Evolutionary conservation across 2,797 vertebrate genomes (phyloP).

Genomic region (Emys orbicularis): DNA sequence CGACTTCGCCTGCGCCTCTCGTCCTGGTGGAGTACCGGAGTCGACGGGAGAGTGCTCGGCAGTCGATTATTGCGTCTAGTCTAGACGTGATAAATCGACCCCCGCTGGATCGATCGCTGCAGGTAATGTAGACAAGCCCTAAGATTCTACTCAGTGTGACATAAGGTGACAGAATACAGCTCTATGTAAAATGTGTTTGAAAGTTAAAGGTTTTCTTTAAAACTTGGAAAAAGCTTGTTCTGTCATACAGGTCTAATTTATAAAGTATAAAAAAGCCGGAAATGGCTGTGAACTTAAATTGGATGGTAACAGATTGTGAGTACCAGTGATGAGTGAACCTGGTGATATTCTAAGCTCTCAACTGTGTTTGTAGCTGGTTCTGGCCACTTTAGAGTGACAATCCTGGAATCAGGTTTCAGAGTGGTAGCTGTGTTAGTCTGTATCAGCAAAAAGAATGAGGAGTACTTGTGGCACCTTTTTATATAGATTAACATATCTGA

Average conservation of each 20-base stretch:
- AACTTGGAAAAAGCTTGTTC: neutral
- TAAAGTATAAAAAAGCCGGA: neutral
- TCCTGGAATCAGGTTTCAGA: neutral
- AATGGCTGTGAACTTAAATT: neutral
- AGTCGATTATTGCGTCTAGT: too few relatives aligned
- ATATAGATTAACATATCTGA: neutral
- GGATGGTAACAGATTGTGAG: neutral
- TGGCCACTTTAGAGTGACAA: neutral
- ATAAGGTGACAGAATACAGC: neutral
- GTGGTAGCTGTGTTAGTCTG: too few relatives aligned
- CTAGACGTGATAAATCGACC: too few relatives aligned
- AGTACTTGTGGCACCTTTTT: neutral
- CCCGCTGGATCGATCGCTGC: too few relatives aligned
- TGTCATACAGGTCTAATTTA: neutral
- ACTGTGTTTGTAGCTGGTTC: neutral
- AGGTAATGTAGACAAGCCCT: too few relatives aligned
- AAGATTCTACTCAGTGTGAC: neutral
- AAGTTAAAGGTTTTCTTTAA: neutral
- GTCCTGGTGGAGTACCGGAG: too few relatives aligned
- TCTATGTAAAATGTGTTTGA: neutral
- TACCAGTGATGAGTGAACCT: neutral
- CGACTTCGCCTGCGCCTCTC: too few relatives aligned
- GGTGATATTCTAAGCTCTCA: neutral
- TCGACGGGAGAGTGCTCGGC: too few relatives aligned
- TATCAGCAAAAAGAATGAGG: too few relatives aligned